phyloP scores from a whole-genome alignment of 2,888 invertebrate species.

The Drosophila sordidula region DNA sequence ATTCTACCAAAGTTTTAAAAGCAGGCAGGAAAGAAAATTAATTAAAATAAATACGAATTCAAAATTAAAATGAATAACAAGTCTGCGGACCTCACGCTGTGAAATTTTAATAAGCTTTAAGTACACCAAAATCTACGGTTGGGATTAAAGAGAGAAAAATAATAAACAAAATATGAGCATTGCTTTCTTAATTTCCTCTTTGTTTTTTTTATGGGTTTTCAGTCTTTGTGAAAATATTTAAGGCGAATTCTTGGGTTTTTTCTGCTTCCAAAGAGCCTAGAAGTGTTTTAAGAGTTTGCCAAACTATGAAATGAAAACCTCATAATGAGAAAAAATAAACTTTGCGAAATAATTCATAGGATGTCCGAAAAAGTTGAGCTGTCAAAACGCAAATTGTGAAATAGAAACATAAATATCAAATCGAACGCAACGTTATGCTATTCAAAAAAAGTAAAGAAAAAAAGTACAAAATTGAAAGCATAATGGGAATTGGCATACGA shows the following conservation, averaged over 20 bases:
- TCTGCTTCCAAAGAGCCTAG: constrained; percentile 1
- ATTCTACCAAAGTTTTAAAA: neutral
- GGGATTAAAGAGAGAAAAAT: neutral
- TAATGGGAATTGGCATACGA: constrained; percentile 33
- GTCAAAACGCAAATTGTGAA: constrained; percentile 48
- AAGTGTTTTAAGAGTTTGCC: constrained; percentile 37
- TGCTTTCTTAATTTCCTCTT: neutral
- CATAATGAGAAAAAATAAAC: neutral
- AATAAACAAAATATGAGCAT: no score
- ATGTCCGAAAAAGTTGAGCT: constrained; percentile 33
- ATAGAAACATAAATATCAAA: constrained; percentile 25
- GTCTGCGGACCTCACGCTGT: neutral
- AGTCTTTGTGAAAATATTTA: neutral
- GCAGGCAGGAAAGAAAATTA: neutral
- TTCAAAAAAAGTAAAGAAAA: constrained; percentile 6
- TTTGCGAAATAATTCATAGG: constrained; percentile 41
- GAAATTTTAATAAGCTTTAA: neutral
- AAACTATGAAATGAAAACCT: constrained; percentile 14
- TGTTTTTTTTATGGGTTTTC: neutral
- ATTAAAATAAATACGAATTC: constrained; percentile 20
- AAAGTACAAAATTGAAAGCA: constrained; percentile 25
- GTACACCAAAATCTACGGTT: neutral
- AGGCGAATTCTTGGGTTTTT: neutral
- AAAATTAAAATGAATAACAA: neutral
- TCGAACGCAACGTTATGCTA: neutral